phyloP scores from a whole-genome alignment of 2,113 vertebrate genomes.

The Dicaeum eximium region DNA sequence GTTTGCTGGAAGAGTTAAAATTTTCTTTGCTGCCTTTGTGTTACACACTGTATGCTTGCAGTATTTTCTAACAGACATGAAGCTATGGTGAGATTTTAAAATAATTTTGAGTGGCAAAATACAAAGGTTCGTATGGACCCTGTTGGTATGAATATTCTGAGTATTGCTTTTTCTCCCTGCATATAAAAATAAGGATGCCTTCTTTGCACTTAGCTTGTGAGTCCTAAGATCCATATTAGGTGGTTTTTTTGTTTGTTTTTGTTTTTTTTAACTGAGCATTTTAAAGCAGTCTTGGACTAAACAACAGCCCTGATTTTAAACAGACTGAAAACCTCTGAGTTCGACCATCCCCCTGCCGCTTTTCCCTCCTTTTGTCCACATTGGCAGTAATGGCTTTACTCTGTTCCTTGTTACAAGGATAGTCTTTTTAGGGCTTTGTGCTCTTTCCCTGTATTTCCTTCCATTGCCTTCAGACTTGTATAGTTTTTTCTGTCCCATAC shows the following conservation, averaged over 20 bases:
- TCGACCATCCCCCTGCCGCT: accelerated
- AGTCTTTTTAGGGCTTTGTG: neutral
- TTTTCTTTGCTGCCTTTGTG: neutral
- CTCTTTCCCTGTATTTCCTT: neutral
- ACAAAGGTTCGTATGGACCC: neutral
- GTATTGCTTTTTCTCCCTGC: neutral
- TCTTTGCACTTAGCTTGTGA: neutral
- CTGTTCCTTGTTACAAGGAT: neutral
- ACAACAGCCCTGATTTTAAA: neutral
- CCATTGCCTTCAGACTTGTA: neutral
- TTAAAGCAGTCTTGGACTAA: neutral
- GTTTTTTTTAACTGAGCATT: neutral
- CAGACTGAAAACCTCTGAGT: neutral
- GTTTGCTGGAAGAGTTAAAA: neutral
- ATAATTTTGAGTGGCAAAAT: neutral
- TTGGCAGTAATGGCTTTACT: neutral
- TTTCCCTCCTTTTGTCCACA: neutral
- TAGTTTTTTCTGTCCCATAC: neutral
- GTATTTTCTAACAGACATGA: neutral
- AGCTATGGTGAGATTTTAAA: neutral
- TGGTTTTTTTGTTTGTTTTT: neutral
- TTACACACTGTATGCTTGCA: neutral
- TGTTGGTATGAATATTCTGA: neutral
- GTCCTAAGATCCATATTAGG: neutral
- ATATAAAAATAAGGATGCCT: neutral